Evolutionary conservation across 1,140 invertebrate genomes (phyloP), one percentile per base, ranked within the genome.

Genomic region (Temnothorax longispinosus): DNA sequence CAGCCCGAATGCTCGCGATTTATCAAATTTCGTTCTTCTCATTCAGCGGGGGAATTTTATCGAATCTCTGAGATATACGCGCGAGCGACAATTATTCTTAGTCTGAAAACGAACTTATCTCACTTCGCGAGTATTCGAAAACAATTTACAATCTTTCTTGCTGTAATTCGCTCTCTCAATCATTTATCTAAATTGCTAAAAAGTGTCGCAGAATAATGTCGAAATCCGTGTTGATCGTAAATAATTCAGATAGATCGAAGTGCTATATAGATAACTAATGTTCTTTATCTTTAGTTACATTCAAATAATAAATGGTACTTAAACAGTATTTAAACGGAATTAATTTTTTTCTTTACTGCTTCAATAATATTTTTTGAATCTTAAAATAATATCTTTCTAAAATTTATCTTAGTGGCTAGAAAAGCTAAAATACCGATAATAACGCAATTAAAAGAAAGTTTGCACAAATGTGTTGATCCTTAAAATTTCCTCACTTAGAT

Each of bases 21-120:
- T 41, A 80, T 72, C 67, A 60, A 50, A 74, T 58, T 72, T 81
- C 47, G n/a, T 62, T 44, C n/a, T 41, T 13, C 67, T 71, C 44
- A 38, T 58, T 54, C 50, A 72, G 8, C 50, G 27, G 41, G 18
- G 13, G 32, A 58, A 74, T 82, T 82, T 82, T 82, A 82, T 74
- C 65, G 38, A 1, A 5, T n/a, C 54, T 44, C 38, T 7, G 41
- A 60, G 27, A 78, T 41, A 65, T 38, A 41, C 11, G 41, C n/a
- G 13, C n/a, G 13, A 69, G 15, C 15, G 4, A 18, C 50, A 56
- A 81, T 81, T 71, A 81, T 32, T 81, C 47, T 64, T 47, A 41
- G 52, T 27, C 7, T 41, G n/a, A 71, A 81, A 81, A n/a, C n/a
- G 11, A 58, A 44, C 3, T 54, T 56, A 56, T 74, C 41, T 44